Conservation (phyloP, 1,140 invertebrate genomes). For the Eurosta solidaginis region DNA sequence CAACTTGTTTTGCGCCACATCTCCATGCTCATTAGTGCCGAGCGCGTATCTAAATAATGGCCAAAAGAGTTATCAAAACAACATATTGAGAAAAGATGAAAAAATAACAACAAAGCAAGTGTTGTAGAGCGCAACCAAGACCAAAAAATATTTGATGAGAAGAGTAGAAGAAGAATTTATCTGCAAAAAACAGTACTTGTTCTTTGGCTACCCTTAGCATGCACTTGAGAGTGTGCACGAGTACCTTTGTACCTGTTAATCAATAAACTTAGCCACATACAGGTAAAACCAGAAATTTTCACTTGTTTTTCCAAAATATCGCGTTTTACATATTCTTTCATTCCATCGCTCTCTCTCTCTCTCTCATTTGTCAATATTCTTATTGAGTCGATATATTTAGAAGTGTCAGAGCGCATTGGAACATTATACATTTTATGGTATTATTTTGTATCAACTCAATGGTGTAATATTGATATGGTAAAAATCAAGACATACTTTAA, state of each 20-base stretch:
- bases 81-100: neutral
- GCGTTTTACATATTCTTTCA: neutral
- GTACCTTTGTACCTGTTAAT: neutral
- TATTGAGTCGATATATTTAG: neutral
- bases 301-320: conserved; percentile 11
- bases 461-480: conserved; percentile 22
- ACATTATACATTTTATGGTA: conserved; percentile 3
- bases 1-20: conserved; percentile 35
- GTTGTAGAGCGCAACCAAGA: neutral
- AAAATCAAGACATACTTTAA: conserved; percentile 15
- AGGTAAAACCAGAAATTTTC: conserved; percentile 27
- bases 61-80: neutral
- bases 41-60: conserved; percentile 24
- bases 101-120: neutral
- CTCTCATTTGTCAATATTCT: neutral
- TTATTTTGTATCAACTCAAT: conserved; percentile 19
- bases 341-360: neutral
- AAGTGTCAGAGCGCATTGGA: neutral
- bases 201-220: too few relatives aligned
- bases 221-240: neutral
- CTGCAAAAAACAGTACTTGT: conserved; percentile 17
- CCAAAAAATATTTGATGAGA: neutral
- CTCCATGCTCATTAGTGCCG: conserved; percentile 14
- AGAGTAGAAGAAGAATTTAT: neutral
- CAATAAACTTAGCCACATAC: conserved; percentile 12